Percentiles rank a stretch among this genome's conserved stretches.
These are phyloP conservation scores for Bos taurus DNA, from an alignment of 2,113 vertebrate species.

Conservation along the genomic window DNA sequence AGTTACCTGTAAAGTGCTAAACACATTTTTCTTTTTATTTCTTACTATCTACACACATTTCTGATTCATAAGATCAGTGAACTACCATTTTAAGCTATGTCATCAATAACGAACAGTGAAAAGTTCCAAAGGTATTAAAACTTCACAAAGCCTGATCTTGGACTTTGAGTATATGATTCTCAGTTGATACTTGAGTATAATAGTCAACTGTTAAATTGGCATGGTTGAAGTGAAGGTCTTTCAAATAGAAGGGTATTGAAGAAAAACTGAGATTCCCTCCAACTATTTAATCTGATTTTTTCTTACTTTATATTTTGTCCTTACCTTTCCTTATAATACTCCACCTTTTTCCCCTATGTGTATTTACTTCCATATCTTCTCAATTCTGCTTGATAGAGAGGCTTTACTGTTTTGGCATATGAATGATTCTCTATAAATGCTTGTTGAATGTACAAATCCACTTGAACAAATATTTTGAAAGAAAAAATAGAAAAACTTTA, in stretches of 20 bases:
- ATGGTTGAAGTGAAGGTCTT: neutral
- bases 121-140: neutral
- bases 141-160: neutral
- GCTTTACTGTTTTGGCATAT: neutral
- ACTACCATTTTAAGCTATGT: neutral
- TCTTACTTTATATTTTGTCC: slow-evolving; percentile 5
- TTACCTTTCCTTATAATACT: neutral
- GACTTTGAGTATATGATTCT: neutral
- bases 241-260: neutral
- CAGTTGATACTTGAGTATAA: neutral
- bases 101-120: neutral
- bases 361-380: neutral
- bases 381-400: neutral
- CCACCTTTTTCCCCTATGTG: neutral
- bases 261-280: neutral
- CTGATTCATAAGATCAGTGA: neutral
- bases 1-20: neutral
- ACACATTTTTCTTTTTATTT: neutral
- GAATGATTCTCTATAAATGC: neutral
- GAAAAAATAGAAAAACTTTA: neutral
- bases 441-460: neutral
- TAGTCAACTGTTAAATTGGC: neutral
- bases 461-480: slow-evolving; percentile 9
- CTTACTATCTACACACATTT: neutral
- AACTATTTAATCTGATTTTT: neutral